Evolutionary conservation across 2,113 vertebrate species (phyloP).

Genomic region (Haliaeetus leucogaster): DNA sequence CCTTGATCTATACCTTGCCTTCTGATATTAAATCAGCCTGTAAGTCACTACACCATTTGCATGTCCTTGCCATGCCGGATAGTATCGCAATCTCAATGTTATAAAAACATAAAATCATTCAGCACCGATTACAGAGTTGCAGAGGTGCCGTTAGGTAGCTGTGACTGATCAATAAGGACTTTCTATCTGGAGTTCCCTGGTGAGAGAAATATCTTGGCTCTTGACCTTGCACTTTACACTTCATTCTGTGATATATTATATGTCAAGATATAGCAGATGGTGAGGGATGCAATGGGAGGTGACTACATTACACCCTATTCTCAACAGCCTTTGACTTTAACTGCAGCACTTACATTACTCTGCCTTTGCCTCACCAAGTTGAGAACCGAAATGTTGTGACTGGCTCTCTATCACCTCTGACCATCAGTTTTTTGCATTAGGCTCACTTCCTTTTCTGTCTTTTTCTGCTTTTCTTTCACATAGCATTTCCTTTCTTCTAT

Average conservation of each 20-base stretch:
- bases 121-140: neutral
- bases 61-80: neutral
- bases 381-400: neutral
- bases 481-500: neutral
- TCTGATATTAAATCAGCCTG: neutral
- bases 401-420: neutral
- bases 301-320: neutral
- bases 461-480: neutral
- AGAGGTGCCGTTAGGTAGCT: neutral
- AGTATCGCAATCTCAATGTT: neutral
- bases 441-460: neutral
- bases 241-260: neutral
- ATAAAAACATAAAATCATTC: neutral
- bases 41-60: neutral
- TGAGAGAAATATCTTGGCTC: neutral
- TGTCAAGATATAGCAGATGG: constrained; percentile 10
- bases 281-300: neutral
- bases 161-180: constrained; percentile 8
- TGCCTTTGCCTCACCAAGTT: neutral
- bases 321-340: neutral
- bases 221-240: constrained; percentile 17
- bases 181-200: neutral
- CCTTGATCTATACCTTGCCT: neutral
- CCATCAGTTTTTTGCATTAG: neutral
- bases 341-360: neutral